Base-by-base conservation (phyloP, 1,140 invertebrate genomes). In the Trachymyrmex cornetzi region DNA sequence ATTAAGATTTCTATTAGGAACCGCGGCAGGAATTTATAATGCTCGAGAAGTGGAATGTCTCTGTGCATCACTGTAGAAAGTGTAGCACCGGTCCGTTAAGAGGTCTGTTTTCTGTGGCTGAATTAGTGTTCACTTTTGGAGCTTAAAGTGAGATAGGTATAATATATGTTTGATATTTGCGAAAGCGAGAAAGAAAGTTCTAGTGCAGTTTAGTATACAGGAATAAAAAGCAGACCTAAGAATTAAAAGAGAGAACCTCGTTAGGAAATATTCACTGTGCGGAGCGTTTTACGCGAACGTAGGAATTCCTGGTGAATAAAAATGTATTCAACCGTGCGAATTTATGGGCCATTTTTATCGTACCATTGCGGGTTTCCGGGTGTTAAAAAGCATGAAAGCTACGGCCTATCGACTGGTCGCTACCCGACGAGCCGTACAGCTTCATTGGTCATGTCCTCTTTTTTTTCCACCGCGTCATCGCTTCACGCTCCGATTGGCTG, bases 381-480 rank as follows among this genome's bases (percentile, higher is more conserved):
- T 53, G 72, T 57, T 88, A 59, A 80, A 86, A 82, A 88, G 75
- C 87, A 85, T 92, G 86, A 92, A 87, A 87, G 84, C 71, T 75
- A 80, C 75, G 66, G 88, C 87, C 90, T 89, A 92, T 92, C 90
- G 90, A 89, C 77, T 77, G 90, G 85, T 63, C 72, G 87, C 89
- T 90, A 75, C 63, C 91, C 88, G 90, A 91, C 71, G 69, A 87
- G 48, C 74, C 85, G 66, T 74, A 85, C 88, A 61, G 86, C 88
- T 93, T 92, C 93, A 93, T 91, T 94, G 91, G 89, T 92, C 92
- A 89, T 89, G 90, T 92, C 92, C 93, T 92, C 87, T 87, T 92
- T 93, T 80, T 69, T 93, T 93, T 91, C 77, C 53, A 63, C 88
- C 79, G 67, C 92, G 80, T 87, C 92, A 88, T 90, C 87, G 90